These are phyloP conservation scores for Lota lota DNA, from an alignment of 2,113 vertebrate species.

Conservation along the genomic window DNA sequence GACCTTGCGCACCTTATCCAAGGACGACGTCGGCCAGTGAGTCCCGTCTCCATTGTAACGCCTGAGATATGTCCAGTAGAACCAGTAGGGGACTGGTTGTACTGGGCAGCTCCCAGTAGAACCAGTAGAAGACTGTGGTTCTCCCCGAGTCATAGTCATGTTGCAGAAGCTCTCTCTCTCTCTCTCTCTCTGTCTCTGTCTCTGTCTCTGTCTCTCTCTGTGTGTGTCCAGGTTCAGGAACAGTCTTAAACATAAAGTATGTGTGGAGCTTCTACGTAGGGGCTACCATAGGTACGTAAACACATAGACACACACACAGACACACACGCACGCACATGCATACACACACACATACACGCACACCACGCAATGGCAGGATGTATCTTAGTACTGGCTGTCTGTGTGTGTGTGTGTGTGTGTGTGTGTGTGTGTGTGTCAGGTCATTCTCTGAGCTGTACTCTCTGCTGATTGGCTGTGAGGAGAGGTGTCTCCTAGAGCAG, in stretches of 20 bases:
- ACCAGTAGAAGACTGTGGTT: no score
- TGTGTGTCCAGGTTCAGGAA: constrained; percentile 74
- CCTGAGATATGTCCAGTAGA: no score
- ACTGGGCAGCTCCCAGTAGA: no score
- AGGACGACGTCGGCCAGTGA: constrained; percentile 31
- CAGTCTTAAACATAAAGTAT: constrained; percentile 80
- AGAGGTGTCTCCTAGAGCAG: not conserved
- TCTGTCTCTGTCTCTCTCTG: not conserved
- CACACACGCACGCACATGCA: no score
- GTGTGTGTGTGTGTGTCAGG: constrained; percentile 8
- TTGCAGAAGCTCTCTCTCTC: not conserved
- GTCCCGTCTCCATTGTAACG: constrained; percentile 19
- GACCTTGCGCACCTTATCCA: constrained; percentile 1
- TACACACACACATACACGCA: no score
- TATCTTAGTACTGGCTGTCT: not conserved
- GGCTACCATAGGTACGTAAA: constrained; percentile 76
- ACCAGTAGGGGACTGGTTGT: no score
- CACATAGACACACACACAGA: no score
- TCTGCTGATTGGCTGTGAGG: constrained; percentile 25
- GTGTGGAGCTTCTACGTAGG: constrained; percentile 81
- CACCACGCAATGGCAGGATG: constrained; percentile 16
- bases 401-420: not conserved
- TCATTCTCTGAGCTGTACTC: constrained; percentile 43
- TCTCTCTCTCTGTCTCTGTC: constrained; percentile 5
- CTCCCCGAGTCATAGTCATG: no score